Conservation (phyloP, 2,888 invertebrate species). For the Patella caerulea region DNA sequence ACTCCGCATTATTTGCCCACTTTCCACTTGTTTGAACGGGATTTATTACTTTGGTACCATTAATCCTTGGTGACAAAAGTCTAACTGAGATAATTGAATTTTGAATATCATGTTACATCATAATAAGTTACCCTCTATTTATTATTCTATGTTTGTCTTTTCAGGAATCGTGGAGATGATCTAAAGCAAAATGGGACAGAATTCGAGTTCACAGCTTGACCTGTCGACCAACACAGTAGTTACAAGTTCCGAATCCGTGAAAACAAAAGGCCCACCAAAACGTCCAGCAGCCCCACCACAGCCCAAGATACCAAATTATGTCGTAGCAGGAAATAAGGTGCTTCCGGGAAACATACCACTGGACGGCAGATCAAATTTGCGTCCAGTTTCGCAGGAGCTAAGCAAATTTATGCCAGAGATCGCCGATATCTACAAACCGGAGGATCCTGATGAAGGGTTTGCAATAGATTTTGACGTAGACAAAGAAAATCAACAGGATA, state of each 20-base stretch:
- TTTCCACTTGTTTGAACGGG: too few relatives aligned
- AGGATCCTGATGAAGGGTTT: slow-evolving; percentile 27
- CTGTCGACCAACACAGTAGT: neutral
- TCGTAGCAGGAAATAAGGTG: slow-evolving; percentile 54
- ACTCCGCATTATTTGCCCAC: too few relatives aligned
- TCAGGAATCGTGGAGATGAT: neutral
- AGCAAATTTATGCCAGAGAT: slow-evolving; percentile 54
- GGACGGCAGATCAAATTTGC: slow-evolving; percentile 36
- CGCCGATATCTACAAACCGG: slow-evolving; percentile 47
- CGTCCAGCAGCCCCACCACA: slow-evolving; percentile 38
- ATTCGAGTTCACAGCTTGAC: neutral
- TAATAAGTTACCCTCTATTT: too few relatives aligned
- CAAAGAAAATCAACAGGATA: slow-evolving; percentile 8
- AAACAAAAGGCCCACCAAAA: slow-evolving; percentile 45
- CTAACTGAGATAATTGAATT: too few relatives aligned
- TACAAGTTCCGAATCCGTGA: slow-evolving; percentile 24
- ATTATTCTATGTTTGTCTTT: neutral
- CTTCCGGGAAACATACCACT: slow-evolving; percentile 46
- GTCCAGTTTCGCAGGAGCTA: slow-evolving; percentile 60
- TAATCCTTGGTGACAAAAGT: too few relatives aligned
- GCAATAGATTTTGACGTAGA: slow-evolving; percentile 27
- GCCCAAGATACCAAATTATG: slow-evolving; percentile 53
- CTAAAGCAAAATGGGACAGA: neutral
- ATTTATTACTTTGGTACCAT: too few relatives aligned
- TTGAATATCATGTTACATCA: too few relatives aligned